A percentile compares a stretch with the other conserved stretches of the same genome.
phyloP scores from a whole-genome alignment of 2,797 vertebrate genomes.

The Dallia pectoralis region DNA sequence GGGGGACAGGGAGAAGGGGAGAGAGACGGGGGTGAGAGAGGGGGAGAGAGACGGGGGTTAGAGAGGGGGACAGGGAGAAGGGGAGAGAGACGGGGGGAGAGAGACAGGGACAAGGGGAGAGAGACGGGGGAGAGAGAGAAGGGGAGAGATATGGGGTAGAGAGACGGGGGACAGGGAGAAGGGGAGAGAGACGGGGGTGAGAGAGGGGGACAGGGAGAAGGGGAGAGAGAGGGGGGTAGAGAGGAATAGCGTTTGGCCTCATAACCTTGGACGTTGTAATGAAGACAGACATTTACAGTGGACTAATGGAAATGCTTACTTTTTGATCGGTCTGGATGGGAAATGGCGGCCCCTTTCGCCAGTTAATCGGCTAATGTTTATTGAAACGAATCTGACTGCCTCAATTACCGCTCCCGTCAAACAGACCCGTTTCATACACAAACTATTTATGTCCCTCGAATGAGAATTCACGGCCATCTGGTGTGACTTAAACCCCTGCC shows the following conservation, averaged over 20 bases:
- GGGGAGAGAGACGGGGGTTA: constrained; percentile 7
- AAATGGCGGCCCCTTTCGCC: constrained; percentile 55
- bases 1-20: neutral
- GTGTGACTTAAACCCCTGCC: constrained; percentile 58
- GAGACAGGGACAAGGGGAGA: neutral
- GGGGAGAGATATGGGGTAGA: neutral
- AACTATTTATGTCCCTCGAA: constrained; percentile 70
- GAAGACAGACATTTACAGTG: constrained; percentile 23
- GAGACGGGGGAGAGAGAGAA: neutral
- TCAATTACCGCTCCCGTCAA: constrained; percentile 77
- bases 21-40: neutral
- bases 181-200: too few relatives aligned
- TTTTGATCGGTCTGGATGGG: constrained; percentile 5
- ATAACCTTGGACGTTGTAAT: constrained; percentile 29
- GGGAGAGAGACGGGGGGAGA: too few relatives aligned
- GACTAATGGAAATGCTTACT: neutral
- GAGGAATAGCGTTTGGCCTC: constrained; percentile 23
- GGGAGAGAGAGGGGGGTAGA: neutral
- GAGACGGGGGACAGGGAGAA: constrained; percentile 6
- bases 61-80: too few relatives aligned
- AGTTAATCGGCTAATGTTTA: constrained; percentile 78
- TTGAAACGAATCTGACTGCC: constrained; percentile 74
- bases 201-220: neutral
- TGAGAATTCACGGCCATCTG: constrained; percentile 77
- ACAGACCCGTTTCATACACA: constrained; percentile 66